Conservation (phyloP, 30 jellyfish, hydroid and myxozoan species). For the Turritopsis dohrnii region DNA sequence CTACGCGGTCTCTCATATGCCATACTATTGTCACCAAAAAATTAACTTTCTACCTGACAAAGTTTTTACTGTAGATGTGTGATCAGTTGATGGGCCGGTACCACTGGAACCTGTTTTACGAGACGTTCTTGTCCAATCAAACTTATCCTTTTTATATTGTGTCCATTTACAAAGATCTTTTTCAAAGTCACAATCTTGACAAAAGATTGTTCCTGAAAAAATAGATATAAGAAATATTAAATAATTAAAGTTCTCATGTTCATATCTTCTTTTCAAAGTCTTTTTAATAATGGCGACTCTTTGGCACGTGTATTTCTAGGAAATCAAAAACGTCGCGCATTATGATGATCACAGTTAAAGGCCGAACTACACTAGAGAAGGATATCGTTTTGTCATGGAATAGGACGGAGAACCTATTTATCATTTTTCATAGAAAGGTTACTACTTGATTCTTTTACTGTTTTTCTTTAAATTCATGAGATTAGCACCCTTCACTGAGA, state of each 20-base stretch:
- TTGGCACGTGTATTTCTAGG: no score
- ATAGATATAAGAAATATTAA: neutral
- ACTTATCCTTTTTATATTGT: slow-evolving; percentile 69
- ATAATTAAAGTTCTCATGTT: neutral
- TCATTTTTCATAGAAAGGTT: no score
- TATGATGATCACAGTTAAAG: neutral
- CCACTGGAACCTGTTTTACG: slow-evolving; percentile 54
- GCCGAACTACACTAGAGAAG: neutral
- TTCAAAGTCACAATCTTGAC: slow-evolving; percentile 84
- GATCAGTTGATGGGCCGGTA: slow-evolving; percentile 82
- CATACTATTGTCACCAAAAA: no score
- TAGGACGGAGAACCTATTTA: no score
- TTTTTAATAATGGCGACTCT: no score
- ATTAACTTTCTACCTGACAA: neutral
- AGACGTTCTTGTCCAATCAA: slow-evolving; percentile 73
- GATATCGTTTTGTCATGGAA: no score
- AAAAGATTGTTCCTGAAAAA: slow-evolving; percentile 3
- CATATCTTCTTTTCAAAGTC: no score
- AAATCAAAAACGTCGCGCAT: neutral
- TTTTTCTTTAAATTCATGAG: no score
- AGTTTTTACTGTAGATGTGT: slow-evolving; percentile 48
- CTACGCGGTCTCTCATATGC: no score
- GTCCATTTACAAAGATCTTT: slow-evolving; percentile 63
- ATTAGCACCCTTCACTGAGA: no score
- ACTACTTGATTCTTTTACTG: no score